phyloP scores from a whole-genome alignment of 2,113 vertebrate species.

The Colinus virginianus region DNA sequence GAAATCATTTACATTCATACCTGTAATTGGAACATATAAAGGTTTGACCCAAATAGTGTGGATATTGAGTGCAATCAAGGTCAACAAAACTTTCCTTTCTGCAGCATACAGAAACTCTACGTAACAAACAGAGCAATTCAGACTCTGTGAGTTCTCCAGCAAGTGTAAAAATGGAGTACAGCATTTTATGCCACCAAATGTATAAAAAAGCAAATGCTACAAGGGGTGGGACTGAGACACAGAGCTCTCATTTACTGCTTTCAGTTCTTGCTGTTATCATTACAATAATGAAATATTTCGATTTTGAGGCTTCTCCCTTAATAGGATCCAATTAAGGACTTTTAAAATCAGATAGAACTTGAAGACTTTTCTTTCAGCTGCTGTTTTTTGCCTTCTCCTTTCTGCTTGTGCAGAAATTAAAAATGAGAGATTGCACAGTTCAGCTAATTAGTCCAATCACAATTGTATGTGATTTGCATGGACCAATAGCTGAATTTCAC shows the following conservation, averaged over 20 bases:
- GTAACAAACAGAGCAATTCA: not conserved
- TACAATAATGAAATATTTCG: slow-evolving; percentile 71
- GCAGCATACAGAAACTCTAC: not conserved
- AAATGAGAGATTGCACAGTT: slow-evolving; percentile 59
- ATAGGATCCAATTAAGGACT: slow-evolving; percentile 67
- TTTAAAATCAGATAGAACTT: slow-evolving; percentile 52
- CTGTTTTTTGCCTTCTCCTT: not conserved
- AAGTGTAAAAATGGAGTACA: not conserved
- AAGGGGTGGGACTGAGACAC: not conserved
- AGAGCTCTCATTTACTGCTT: not conserved
- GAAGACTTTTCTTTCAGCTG: slow-evolving; percentile 29
- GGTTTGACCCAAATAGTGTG: not conserved
- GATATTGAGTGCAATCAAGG: not conserved
- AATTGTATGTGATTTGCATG: slow-evolving; percentile 44
- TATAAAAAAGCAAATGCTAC: not conserved
- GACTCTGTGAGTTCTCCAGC: not conserved
- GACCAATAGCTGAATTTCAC: slow-evolving; percentile 74
- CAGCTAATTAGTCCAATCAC: slow-evolving; percentile 69
- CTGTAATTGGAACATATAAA: not conserved
- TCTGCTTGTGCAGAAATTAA: not conserved
- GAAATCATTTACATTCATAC: not conserved
- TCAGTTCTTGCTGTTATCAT: not conserved
- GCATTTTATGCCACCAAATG: not conserved
- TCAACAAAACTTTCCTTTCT: not conserved
- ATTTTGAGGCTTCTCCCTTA: slow-evolving; percentile 57